phyloP scores from a whole-genome alignment of 2,113 vertebrate species.

The Hepsetus odoe region DNA sequence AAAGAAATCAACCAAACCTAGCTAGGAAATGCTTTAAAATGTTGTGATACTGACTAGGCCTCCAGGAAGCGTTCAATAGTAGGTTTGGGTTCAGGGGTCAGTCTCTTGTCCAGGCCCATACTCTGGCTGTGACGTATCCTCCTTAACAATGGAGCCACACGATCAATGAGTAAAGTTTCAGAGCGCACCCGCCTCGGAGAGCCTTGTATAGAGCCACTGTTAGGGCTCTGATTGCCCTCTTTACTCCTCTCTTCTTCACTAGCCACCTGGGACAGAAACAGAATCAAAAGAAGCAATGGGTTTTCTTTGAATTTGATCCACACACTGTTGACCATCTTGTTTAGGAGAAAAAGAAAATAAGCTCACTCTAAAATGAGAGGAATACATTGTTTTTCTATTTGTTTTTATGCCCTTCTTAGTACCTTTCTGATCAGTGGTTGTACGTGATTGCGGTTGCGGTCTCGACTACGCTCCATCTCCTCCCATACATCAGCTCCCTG shows the following conservation, averaged over 20 bases:
- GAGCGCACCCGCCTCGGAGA: conserved; percentile 92
- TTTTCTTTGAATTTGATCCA: not conserved
- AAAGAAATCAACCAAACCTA: not conserved
- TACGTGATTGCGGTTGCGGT: conserved; percentile 87
- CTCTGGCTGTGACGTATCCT: conserved; percentile 94
- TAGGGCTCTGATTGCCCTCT: conserved; percentile 86
- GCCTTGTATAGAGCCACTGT: conserved; percentile 87
- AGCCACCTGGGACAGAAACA: conserved; percentile 77
- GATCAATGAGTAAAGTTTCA: conserved; percentile 88
- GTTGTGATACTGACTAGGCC: conserved; percentile 79
- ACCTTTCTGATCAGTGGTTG: conserved; percentile 89
- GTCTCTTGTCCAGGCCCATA: conserved; percentile 91
- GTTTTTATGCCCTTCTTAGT: not conserved
- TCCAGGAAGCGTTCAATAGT: conserved; percentile 94
- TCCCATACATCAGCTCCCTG: conserved; percentile 93
- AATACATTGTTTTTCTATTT: not conserved
- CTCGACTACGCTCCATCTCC: conserved; percentile 91
- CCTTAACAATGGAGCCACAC: conserved; percentile 86
- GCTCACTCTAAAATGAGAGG: not conserved
- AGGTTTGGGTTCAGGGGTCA: conserved; percentile 92
- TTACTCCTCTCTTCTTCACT: conserved; percentile 95
- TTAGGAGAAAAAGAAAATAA: not conserved
- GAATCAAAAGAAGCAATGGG: not conserved
- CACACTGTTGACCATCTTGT: not conserved
- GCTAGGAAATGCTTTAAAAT: not conserved